Evolutionary conservation across 2,797 vertebrate species (phyloP).

Genomic region (Varecia variegata): DNA sequence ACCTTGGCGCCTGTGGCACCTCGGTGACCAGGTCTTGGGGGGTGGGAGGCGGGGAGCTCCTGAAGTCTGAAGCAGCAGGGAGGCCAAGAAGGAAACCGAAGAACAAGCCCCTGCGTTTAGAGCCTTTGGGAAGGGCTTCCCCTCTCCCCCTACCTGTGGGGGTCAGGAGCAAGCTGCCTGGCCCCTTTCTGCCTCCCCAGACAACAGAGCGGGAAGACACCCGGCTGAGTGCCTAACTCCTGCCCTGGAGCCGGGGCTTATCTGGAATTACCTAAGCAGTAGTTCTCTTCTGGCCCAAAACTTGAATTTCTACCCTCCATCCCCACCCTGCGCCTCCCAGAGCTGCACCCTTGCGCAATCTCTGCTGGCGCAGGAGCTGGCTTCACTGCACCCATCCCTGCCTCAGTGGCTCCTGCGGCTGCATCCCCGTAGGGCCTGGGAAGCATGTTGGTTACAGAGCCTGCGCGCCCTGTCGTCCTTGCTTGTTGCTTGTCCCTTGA

Average conservation of each 20-base stretch:
- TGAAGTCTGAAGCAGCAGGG: not conserved
- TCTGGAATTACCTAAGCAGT: not conserved
- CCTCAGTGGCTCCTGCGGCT: not conserved
- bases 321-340: not conserved
- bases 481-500: not conserved
- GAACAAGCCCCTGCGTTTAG: not conserved
- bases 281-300: not conserved
- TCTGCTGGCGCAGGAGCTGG: not conserved
- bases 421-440: not conserved
- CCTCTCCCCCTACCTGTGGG: too few species aligned
- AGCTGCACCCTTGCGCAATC: not conserved
- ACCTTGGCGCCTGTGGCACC: not conserved
- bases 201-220: fast-evolving
- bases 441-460: not conserved
- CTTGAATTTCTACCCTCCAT: not conserved
- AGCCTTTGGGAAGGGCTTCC: not conserved
- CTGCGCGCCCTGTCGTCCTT: not conserved
- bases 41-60: not conserved
- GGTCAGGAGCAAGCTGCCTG: not conserved
- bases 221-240: fast-evolving
- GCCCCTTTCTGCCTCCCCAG: too few species aligned
- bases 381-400: not conserved
- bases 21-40: not conserved
- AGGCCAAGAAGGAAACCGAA: not conserved
- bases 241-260: too few species aligned